Conservation (phyloP, 2,888 invertebrate genomes). For the Scaptomyza cyrtandrae region DNA sequence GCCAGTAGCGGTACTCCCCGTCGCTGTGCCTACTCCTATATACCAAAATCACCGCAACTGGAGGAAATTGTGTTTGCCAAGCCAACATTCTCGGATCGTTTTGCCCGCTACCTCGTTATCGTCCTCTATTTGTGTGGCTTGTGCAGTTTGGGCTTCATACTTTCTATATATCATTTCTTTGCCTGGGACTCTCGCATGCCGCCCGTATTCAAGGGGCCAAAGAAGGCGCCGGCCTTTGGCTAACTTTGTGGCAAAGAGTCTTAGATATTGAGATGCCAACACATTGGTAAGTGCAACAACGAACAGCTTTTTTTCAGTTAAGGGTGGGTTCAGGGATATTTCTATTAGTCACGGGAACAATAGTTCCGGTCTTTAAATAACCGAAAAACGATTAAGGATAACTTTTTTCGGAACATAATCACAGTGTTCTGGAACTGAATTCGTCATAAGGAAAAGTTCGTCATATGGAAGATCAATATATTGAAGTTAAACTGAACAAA, state of each 20-base stretch:
- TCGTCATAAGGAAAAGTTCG: no score
- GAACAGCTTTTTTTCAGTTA: no score
- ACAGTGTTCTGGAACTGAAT: no score
- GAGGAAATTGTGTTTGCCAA: constrained; percentile 74
- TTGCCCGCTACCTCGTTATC: constrained; percentile 80
- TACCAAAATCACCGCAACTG: constrained; percentile 69
- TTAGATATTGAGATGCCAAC: not conserved
- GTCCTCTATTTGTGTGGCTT: constrained; percentile 82
- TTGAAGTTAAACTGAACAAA: no score
- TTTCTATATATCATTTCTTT: constrained; percentile 83
- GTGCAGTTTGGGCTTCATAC: constrained; percentile 81
- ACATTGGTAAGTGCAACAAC: constrained; percentile 18
- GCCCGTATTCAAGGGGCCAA: constrained; percentile 81
- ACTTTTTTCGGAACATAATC: no score
- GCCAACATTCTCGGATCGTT: constrained; percentile 79
- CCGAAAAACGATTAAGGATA: no score
- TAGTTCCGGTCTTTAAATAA: no score
- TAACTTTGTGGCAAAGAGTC: constrained; percentile 27
- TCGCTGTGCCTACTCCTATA: constrained; percentile 55
- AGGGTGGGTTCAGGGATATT: no score
- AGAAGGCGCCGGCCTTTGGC: constrained; percentile 71
- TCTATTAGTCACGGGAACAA: no score
- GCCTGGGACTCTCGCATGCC: constrained; percentile 84
- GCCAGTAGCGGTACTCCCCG: constrained; percentile 65
- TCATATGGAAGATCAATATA: no score